Evolutionary conservation across 23 tunicate species (phyloP).

Genomic region (Trididemnum clinides): DNA sequence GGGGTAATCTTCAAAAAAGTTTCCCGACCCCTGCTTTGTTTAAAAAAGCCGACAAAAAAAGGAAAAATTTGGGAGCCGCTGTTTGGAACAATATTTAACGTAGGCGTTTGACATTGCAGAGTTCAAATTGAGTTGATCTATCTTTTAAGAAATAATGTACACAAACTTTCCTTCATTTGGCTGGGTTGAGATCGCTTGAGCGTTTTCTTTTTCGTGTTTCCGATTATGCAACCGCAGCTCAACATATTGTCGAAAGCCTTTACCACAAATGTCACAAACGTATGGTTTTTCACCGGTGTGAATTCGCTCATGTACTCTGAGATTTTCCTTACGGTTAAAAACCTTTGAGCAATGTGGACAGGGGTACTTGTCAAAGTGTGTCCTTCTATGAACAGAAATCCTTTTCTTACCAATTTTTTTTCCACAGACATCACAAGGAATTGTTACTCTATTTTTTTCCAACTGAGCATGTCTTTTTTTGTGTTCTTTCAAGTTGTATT

Average conservation of each 20-base stretch:
- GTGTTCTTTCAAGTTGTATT: conserved; percentile 39
- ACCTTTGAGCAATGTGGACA: conserved; percentile 55
- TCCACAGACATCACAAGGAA: conserved; percentile 60
- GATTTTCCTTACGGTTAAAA: conserved; percentile 51
- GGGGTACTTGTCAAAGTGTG: conserved; percentile 42
- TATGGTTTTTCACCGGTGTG: conserved; percentile 71
- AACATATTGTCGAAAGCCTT: conserved; percentile 55
- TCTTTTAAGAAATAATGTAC: no score
- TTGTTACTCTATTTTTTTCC: background rate
- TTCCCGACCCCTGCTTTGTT: no score
- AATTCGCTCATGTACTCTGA: conserved; percentile 48
- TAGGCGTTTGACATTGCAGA: no score
- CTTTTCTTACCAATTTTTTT: conserved; percentile 25
- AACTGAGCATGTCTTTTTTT: background rate
- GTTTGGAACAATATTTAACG: no score
- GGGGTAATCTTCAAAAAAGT: no score
- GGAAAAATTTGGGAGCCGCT: no score
- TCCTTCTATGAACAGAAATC: conserved; percentile 35
- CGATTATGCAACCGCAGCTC: conserved; percentile 61
- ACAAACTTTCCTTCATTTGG: no score
- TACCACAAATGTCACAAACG: conserved; percentile 68
- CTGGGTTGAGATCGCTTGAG: background rate
- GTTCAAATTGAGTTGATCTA: no score
- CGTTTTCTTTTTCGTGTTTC: conserved; percentile 46
- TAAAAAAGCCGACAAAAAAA: no score